Conservation (phyloP, 2,113 vertebrate genomes). For the Caretta caretta region DNA sequence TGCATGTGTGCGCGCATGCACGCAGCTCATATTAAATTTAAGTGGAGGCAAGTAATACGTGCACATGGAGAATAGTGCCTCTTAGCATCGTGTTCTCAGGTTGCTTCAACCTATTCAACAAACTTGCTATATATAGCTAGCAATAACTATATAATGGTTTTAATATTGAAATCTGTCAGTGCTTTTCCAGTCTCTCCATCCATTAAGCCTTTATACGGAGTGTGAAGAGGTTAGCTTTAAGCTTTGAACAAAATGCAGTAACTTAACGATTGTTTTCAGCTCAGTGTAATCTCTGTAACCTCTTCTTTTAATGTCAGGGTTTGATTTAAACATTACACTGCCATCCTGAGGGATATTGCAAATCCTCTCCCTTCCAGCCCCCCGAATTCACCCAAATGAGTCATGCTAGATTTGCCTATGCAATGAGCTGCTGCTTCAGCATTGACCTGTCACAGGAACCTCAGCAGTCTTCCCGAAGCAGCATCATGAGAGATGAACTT, state of each 20-base stretch:
- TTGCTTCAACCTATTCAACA: background rate
- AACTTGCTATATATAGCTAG: background rate
- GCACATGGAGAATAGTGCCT: background rate
- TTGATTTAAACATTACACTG: background rate
- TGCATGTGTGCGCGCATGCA: background rate
- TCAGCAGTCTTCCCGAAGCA: accelerated
- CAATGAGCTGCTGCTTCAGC: background rate
- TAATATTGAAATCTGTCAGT: background rate
- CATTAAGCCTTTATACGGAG: background rate
- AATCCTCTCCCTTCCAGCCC: background rate
- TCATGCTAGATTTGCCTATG: background rate
- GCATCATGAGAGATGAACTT: background rate
- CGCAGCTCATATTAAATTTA: background rate
- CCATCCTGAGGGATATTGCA: background rate
- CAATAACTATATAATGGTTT: background rate
- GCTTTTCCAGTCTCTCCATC: background rate
- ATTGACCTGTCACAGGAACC: background rate
- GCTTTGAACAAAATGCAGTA: background rate
- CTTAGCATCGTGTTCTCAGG: background rate
- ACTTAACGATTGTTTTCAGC: background rate
- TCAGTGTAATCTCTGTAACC: background rate
- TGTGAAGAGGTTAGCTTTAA: background rate
- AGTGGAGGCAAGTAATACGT: background rate
- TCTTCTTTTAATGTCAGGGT: background rate
- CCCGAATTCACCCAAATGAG: background rate